Conservation (phyloP, 2,113 vertebrate species). For the Rutilus rutilus region DNA sequence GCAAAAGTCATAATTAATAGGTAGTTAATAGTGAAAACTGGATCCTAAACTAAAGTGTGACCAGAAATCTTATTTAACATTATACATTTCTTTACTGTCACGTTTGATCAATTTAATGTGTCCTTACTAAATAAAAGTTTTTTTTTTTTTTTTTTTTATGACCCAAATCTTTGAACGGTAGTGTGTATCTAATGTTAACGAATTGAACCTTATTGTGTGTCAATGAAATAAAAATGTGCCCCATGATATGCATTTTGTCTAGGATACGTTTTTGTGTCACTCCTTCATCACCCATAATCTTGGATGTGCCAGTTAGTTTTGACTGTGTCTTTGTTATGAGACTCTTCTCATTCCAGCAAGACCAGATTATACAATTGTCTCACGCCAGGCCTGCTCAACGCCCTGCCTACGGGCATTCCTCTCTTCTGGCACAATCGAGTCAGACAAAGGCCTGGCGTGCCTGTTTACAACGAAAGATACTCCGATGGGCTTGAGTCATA, state of each 20-base stretch:
- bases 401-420: slow-evolving; percentile 13
- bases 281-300: background rate
- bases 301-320: slow-evolving; percentile 32
- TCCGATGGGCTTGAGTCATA: background rate
- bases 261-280: background rate
- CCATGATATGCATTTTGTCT: background rate
- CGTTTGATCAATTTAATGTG: background rate
- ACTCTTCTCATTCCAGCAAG: slow-evolving; percentile 16
- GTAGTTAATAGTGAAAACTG: too few species aligned
- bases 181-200: too few species aligned
- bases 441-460: slow-evolving; percentile 47
- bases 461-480: slow-evolving; percentile 61
- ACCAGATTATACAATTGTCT: background rate
- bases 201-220: background rate
- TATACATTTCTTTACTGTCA: background rate
- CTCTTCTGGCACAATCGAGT: slow-evolving; percentile 7
- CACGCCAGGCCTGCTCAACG: slow-evolving; percentile 26
- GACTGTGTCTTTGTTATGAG: background rate
- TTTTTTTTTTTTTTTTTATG: too few species aligned
- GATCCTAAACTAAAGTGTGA: too few species aligned
- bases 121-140: background rate
- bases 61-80: too few species aligned
- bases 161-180: background rate
- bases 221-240: background rate
- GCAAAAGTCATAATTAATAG: too few species aligned